Base-by-base conservation (phyloP, 2,113 vertebrate species). In the Festucalex cinctus region DNA sequence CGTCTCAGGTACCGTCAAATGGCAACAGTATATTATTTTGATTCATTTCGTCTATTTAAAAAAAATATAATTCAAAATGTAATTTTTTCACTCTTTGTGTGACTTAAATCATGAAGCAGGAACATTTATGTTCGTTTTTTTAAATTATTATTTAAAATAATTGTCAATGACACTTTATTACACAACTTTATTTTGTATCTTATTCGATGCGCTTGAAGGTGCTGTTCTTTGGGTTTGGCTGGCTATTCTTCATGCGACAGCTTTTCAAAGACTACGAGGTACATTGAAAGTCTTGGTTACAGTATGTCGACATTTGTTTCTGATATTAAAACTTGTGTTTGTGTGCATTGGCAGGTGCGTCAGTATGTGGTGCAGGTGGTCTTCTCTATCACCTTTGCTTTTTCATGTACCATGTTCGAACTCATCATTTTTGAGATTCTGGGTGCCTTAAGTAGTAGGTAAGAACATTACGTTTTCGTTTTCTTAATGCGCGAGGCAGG, bases 331-430 rank as follows among this genome's bases (percentile, higher is more conserved):
- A n/a, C n/a, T 5, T 22, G 9, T 35, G 7, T 54, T 56, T 39
- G 22, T 66, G 32, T 79, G 75, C 69, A 7, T 82, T 59, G 20
- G 24, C 75, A 99, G 97, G 94, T 99, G 10, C 92, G 95, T 22
- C 96, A 96, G 70, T 98, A 98, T 66, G 91, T 98, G 9, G 96
- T 99, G 43, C 97, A 99, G 83, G 95, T 99, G 48, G 95, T 99
- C 76, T 99, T 99, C 86, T 99, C 97, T 0, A 83, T 99, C 89
- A 99, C 94, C 2, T 99, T 99, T 83, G 97, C 97, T 0, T 98
- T 99, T 85, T 99, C 95, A n/a, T 99, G 97, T 74, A 99, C 97
- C 20, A 99, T 99, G 97, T 99, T 99, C 92, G 97, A 99, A 77
- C 95, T 99, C 66, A 97, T 99, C 80, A 99, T 99, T 87, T 99